These are phyloP conservation scores for Troglohyphantes excavatus DNA, from an alignment of 2,888 invertebrate genomes.

Conservation along the genomic window DNA sequence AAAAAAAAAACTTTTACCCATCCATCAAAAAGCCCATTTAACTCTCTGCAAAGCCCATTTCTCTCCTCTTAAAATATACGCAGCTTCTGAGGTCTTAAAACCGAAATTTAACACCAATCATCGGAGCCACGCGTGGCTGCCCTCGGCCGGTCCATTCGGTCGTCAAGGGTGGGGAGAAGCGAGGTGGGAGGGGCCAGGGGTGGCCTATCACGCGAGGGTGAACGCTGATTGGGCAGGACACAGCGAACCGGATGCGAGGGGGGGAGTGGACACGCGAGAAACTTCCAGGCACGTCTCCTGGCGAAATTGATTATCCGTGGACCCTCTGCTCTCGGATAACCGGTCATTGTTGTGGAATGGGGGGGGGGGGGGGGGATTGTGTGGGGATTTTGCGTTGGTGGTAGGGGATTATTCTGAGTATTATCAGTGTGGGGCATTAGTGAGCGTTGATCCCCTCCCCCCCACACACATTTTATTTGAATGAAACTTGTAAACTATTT, in stretches of 20 bases:
- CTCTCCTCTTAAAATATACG: neutral
- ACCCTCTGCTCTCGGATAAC: neutral
- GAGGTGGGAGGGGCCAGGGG: conserved; percentile 31
- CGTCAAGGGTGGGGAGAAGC: neutral
- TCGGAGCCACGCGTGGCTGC: conserved; percentile 34
- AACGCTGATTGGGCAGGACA: conserved; percentile 52
- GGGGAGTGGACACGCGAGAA: conserved; percentile 21
- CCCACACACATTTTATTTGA: no score
- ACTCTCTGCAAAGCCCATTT: neutral
- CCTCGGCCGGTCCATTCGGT: neutral
- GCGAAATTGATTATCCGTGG: conserved; percentile 61
- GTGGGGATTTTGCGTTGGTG: no score
- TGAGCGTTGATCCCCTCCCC: no score
- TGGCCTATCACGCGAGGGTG: conserved; percentile 58
- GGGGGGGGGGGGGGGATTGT: neutral
- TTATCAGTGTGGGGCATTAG: no score
- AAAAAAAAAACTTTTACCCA: no score
- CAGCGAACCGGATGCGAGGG: conserved; percentile 64
- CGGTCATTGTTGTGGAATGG: neutral
- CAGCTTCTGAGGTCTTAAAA: conserved; percentile 7
- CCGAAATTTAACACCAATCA: conserved; percentile 46
- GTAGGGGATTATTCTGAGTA: no score
- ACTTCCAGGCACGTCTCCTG: conserved; percentile 25
- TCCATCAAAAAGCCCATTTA: neutral
- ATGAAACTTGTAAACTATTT: no score